Conservation (phyloP, 2,888 invertebrate species). For the Microctonus brassicae region DNA sequence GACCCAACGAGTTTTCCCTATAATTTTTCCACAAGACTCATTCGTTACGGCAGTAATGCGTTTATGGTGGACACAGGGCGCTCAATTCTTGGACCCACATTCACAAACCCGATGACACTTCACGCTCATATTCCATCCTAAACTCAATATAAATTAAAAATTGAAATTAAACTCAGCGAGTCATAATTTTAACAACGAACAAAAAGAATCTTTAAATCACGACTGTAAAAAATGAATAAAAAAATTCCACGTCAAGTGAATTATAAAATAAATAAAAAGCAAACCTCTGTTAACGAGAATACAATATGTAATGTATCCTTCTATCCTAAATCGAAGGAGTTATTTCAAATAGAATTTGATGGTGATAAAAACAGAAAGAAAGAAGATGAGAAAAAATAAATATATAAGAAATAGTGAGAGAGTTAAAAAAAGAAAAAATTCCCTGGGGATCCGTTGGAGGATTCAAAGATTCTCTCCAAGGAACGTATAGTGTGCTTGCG, state of each 20-base stretch:
- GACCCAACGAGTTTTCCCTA: constrained; percentile 51
- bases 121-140: no score
- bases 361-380: constrained; percentile 22
- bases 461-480: constrained; percentile 44
- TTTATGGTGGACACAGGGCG: constrained; percentile 54
- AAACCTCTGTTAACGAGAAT: no score
- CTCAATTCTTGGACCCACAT: neutral
- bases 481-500: constrained; percentile 39
- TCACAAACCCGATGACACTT: neutral
- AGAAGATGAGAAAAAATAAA: constrained; percentile 17
- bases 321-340: neutral
- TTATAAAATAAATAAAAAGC: no score
- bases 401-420: constrained; percentile 34
- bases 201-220: no score
- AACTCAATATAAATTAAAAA: no score
- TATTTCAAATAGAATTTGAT: neutral
- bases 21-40: constrained; percentile 57
- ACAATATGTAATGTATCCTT: neutral
- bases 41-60: constrained; percentile 66
- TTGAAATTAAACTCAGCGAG: no score
- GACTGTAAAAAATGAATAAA: no score
- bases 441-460: constrained; percentile 33
- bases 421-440: constrained; percentile 26
- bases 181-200: no score
- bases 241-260: no score